A percentile compares a stretch with the other conserved stretches of the same genome.
Conservation (phyloP, 2,113 vertebrate species). For the Colius striatus region DNA sequence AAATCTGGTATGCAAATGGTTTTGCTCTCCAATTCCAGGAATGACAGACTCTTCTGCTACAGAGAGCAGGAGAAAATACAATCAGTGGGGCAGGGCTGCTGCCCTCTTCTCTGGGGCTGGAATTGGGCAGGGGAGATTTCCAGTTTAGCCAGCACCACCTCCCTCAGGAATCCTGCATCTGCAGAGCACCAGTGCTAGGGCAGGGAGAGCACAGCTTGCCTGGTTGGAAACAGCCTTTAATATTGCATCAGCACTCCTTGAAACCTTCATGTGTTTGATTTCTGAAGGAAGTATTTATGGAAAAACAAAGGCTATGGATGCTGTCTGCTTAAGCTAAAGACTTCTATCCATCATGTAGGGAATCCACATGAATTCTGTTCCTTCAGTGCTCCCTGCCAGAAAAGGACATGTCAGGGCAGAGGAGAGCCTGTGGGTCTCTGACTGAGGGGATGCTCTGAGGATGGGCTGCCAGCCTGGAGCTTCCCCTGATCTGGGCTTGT, state of each 20-base stretch:
- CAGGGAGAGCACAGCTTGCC: not conserved
- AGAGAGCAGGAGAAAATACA: not conserved
- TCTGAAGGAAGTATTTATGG: not conserved
- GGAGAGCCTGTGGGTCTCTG: not conserved
- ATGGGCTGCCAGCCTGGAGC: not conserved
- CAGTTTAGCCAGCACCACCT: not conserved
- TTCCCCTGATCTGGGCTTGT: not conserved
- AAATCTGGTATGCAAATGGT: conserved; percentile 42
- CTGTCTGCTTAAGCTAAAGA: not conserved
- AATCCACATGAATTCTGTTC: not conserved
- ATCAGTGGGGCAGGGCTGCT: not conserved
- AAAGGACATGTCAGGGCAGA: not conserved
- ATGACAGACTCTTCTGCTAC: not conserved
- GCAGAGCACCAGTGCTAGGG: not conserved
- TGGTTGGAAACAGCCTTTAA: not conserved
- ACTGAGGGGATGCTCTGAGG: not conserved
- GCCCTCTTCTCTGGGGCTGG: not conserved
- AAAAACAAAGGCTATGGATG: not conserved
- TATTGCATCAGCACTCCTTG: not conserved
- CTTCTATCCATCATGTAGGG: not conserved
- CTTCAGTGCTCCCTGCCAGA: not conserved
- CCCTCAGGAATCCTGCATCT: not conserved
- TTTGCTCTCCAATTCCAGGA: not conserved
- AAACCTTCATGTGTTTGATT: not conserved
- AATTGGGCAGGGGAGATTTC: not conserved